Base-by-base conservation (phyloP, 1,140 invertebrate species). In the Drosophila mojavensis region DNA sequence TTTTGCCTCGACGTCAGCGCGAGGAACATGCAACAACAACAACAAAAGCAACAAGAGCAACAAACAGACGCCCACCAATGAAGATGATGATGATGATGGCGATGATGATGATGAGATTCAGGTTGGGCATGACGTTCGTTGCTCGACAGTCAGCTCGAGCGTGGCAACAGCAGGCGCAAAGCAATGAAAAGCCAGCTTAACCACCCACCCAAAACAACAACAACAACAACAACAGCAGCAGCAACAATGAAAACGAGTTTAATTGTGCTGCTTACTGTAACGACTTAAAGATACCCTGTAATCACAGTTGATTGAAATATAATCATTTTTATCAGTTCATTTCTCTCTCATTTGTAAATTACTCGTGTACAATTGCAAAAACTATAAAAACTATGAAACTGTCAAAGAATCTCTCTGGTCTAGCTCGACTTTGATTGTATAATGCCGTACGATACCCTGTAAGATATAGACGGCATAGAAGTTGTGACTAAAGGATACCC, bases 141-240 rank as follows among this genome's bases (percentile, higher is more conserved):
- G 75, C 53, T 78, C 79, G 75, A 78, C 78, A 85, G 75, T 72
- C 73, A 47, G 43, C 59, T 53, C 75, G 68, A 47, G n/a, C 43
- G n/a, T 7, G 43, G 36, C 36, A 39, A 15, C 43, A 17, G 43
- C n/a, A 15, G 43, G 43, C 13, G 43, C 5, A 47, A 9, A 79
- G 53, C 82, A 72, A 55, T 36, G 78, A 75, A 85, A 39, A 86
- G 78, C 75, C 82, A 76, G 78, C 65, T 75, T 65, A 74, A 73
- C 59, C 77, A 54, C 60, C 55, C 65, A 64, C 51, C 45, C 47
- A 73, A 36, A 41, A 55, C 48, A 54, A 47, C 36, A 11, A 7
- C 36, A 39, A 39, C 36, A 39, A 13, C 33, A 36, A 36, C 5
- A 33, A 6, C 7, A 28, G 5, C 26, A 28, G 5, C 17, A 47